Conservation (phyloP, 2,113 vertebrate genomes). For the Tragelaphus strepsiceros region DNA sequence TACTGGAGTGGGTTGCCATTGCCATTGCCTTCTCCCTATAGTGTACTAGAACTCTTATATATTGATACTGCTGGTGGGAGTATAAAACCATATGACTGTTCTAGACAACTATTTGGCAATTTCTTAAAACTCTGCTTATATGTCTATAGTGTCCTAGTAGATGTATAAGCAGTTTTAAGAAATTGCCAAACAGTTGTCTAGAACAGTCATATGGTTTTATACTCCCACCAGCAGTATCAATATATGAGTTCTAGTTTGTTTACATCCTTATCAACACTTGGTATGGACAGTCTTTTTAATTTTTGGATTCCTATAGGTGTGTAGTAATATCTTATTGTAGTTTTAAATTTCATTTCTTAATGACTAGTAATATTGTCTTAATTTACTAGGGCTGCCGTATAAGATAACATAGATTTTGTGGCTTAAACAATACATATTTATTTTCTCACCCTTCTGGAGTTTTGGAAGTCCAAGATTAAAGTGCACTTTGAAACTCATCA, state of each 20-base stretch:
- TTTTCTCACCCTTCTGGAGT: neutral
- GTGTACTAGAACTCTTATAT: too few relatives aligned
- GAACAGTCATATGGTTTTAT: neutral
- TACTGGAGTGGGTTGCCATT: too few relatives aligned
- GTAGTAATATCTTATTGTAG: neutral
- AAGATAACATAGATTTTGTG: neutral
- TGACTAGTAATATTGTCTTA: neutral
- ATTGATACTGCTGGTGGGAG: too few relatives aligned
- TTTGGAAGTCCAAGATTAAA: neutral
- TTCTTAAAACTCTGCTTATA: too few relatives aligned
- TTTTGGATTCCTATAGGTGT: neutral
- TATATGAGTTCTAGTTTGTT: neutral
- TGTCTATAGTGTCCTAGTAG: neutral
- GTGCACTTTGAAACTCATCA: neutral
- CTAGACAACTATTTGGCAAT: too few relatives aligned
- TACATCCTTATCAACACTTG: neutral
- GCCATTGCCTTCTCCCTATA: too few relatives aligned
- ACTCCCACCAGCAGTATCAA: neutral
- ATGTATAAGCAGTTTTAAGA: neutral
- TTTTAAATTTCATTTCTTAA: neutral
- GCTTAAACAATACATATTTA: neutral
- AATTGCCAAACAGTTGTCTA: neutral
- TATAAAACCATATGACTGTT: too few relatives aligned
- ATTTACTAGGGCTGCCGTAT: neutral
- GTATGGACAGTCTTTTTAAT: neutral